A percentile compares a stretch with the other conserved stretches of the same genome.
These are phyloP conservation scores for Harpegnathos saltator DNA, from an alignment of 1,140 invertebrate genomes.

Conservation along the genomic window DNA sequence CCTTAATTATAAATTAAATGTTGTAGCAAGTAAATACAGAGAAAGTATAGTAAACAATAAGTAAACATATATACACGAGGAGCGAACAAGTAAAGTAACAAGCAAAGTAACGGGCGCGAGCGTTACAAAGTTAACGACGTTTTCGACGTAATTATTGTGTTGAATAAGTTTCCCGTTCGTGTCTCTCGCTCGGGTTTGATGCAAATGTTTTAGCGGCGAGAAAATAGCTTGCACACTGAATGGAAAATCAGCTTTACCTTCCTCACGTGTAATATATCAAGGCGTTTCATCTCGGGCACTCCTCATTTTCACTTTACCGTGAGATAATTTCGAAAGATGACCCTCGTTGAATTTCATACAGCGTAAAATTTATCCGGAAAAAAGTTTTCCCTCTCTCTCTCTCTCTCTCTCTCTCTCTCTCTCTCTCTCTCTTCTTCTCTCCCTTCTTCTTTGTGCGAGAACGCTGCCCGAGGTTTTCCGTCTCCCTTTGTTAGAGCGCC, in stretches of 20 bases:
- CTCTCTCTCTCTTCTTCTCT: neutral
- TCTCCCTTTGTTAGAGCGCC: conserved; percentile 40
- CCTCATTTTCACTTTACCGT: conserved; percentile 62
- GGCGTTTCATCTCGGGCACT: conserved; percentile 58
- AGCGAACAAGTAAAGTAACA: neutral
- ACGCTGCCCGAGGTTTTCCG: conserved; percentile 31
- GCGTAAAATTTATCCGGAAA: conserved; percentile 34
- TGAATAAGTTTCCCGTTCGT: conserved; percentile 4
- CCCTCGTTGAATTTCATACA: conserved; percentile 28
- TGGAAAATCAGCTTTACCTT: conserved; percentile 55
- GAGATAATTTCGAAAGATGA: conserved; percentile 55
- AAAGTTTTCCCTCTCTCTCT: neutral
- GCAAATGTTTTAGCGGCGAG: neutral
- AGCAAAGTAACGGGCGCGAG: neutral
- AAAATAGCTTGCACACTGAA: conserved; percentile 4
- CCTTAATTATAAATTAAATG: too few species aligned
- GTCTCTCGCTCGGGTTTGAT: neutral
- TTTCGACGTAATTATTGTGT: neutral
- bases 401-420: too few species aligned
- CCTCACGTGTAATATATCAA: conserved; percentile 35
- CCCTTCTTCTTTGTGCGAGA: conserved; percentile 22
- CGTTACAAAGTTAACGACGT: conserved; percentile 17
- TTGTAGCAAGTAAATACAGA: neutral
- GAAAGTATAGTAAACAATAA: neutral
- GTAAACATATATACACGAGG: neutral